A percentile compares a stretch with the other conserved stretches of the same genome.
Conservation (phyloP, 2,797 vertebrate genomes). For the Cossypha polioptera region DNA sequence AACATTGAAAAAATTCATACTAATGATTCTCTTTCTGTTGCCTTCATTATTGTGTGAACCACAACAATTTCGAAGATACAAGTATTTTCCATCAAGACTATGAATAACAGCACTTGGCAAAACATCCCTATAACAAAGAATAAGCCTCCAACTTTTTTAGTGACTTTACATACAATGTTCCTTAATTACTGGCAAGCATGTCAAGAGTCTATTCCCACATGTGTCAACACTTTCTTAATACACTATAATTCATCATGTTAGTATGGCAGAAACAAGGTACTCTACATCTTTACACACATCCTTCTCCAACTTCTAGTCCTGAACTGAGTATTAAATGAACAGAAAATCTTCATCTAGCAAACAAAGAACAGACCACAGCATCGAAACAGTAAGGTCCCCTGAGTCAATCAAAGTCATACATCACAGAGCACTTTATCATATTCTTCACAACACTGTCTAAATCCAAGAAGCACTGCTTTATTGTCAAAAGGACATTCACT, state of each 20-base stretch:
- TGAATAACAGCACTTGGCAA: constrained; percentile 76
- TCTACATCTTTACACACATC: constrained; percentile 60
- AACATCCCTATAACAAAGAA: constrained; percentile 67
- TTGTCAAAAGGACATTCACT: constrained; percentile 68
- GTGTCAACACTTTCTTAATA: constrained; percentile 80
- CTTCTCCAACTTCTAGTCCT: constrained; percentile 70
- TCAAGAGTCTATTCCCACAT: constrained; percentile 74
- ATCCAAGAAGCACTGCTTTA: constrained; percentile 70
- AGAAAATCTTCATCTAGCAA: constrained; percentile 62
- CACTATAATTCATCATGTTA: constrained; percentile 76
- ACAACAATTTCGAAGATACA: constrained; percentile 75
- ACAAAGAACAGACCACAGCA: constrained; percentile 70
- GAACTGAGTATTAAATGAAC: constrained; percentile 60
- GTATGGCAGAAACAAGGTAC: constrained; percentile 76
- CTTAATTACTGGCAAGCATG: constrained; percentile 79
- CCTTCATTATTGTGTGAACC: constrained; percentile 64
- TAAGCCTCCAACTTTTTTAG: constrained; percentile 69
- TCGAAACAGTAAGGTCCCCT: constrained; percentile 63
- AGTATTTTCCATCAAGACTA: constrained; percentile 77
- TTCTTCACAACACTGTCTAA: constrained; percentile 48
- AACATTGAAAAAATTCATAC: constrained; percentile 39
- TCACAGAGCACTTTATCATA: constrained; percentile 71
- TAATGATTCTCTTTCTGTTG: constrained; percentile 52
- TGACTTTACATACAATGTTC: constrained; percentile 77
- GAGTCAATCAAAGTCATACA: constrained; percentile 69